These are phyloP conservation scores for Microplitis deprimator DNA, from an alignment of 2,888 invertebrate species.

Conservation along the genomic window DNA sequence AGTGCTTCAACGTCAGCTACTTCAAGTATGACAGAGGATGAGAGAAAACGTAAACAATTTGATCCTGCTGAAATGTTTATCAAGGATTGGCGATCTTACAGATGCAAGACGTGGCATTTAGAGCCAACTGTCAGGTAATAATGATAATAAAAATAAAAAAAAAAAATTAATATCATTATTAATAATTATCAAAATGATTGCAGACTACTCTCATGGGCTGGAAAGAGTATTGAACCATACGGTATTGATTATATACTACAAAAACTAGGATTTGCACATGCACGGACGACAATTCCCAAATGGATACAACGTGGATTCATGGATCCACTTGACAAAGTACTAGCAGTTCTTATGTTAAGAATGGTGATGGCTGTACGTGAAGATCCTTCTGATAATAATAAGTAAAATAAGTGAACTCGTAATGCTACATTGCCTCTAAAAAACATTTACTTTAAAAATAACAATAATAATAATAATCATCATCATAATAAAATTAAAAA, in stretches of 20 bases:
- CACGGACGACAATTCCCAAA: constrained; percentile 98
- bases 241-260: constrained; percentile 98
- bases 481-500: constrained; percentile 3
- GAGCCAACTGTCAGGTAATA: constrained; percentile 89
- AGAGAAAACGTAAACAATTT: constrained; percentile 69
- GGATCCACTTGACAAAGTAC: constrained; percentile 95
- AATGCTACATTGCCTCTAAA: constrained; percentile 19
- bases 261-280: constrained; percentile 97
- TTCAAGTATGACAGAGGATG: constrained; percentile 64
- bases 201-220: constrained; percentile 88
- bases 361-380: constrained; percentile 75
- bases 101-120: constrained; percentile 96
- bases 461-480: background rate
- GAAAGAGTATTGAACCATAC: constrained; percentile 97
- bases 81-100: constrained; percentile 91
- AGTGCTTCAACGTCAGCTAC: constrained; percentile 50
- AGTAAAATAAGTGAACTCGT: constrained; percentile 57
- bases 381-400: constrained; percentile 54
- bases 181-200: constrained; percentile 35
- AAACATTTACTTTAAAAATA: background rate
- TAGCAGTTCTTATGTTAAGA: constrained; percentile 84
- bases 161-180: background rate
- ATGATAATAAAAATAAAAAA: background rate
- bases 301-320: constrained; percentile 99
- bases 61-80: constrained; percentile 78